Evolutionary conservation across 2,888 invertebrate genomes (phyloP), one percentile per base, ranked within the genome.

Genomic region (Diabrotica balteata): DNA sequence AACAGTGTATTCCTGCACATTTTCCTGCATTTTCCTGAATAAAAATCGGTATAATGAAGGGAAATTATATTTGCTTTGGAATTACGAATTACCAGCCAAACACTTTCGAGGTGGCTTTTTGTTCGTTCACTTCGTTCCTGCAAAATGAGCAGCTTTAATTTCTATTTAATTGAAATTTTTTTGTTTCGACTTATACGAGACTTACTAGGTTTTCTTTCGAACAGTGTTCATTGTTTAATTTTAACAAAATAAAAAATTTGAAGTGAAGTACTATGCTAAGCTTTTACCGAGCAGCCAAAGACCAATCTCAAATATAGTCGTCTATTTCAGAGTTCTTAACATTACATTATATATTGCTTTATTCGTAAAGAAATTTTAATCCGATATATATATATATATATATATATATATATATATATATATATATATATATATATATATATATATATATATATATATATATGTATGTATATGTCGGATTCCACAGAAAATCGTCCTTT

Each of bases 31-130:
- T 71, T 63, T 69, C 73, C 71, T 70, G 73, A 74, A 73, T 74
- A 72, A 75, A 72, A 74, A 73, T 70, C 72, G 72, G 74, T 70
- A 72, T 76, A 76, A 76, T 76, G 71, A 68, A 72, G 68, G 67
- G 69, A 75, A 77, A 77, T 78, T 77, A 78, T 76, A 76, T 76
- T 76, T 75, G 71, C 55, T 55, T 71, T 68, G 73, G 75, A 76
- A 77, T 78, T 76, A 77, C 75, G 73, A 74, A 77, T 75, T 73
- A 69, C 59, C 59, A 55, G 42, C 69, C 71, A 70, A 76, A 74
- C 66, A 59, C 51, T 63, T 67, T 51, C 52, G 58, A 51, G 57
- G 32, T 61, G 50, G 22, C 32, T 45, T 69, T 64, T 62, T 59
- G 32, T 61, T 46, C 53, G 44, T 45, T 32, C n/a, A 22, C 8